Evolutionary conservation across 2,888 invertebrate species (phyloP).

Genomic region (Drosophila longiperda): DNA sequence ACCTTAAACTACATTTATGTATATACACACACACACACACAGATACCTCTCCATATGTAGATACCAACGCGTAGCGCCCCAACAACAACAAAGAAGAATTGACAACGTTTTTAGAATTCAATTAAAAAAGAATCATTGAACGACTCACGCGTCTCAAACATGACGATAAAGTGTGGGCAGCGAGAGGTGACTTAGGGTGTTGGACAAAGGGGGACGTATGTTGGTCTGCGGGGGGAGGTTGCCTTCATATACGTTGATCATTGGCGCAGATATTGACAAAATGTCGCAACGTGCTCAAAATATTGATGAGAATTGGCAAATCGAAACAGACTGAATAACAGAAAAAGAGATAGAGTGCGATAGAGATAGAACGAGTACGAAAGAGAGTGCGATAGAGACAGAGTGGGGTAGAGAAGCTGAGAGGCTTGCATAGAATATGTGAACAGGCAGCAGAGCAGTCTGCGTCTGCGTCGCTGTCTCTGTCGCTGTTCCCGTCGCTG

Average conservation of each 20-base stretch:
- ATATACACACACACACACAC: neutral
- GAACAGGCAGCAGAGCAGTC: neutral
- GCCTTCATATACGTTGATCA: constrained; percentile 63
- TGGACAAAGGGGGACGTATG: neutral
- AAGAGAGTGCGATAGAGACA: neutral
- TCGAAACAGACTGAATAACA: constrained; percentile 5
- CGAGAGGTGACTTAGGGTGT: neutral
- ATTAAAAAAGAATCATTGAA: constrained; percentile 84
- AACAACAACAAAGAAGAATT: constrained; percentile 51
- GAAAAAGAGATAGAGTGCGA: neutral
- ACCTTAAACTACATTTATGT: constrained; percentile 19
- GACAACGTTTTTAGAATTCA: constrained; percentile 83
- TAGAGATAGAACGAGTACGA: neutral
- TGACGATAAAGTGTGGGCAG: neutral
- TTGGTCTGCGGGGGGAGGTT: neutral
- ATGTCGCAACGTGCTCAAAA: constrained; percentile 84
- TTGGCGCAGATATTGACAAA: constrained; percentile 84
- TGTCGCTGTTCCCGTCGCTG: no score
- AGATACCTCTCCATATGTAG: constrained; percentile 35
- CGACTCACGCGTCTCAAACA: constrained; percentile 58
- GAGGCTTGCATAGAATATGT: constrained; percentile 53
- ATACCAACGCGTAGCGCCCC: constrained; percentile 75
- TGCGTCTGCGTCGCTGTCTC: neutral
- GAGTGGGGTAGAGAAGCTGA: constrained; percentile 19
- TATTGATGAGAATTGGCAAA: constrained; percentile 81